phyloP scores from a whole-genome alignment of 2,113 vertebrate genomes.

The Quiscalus mexicanus region DNA sequence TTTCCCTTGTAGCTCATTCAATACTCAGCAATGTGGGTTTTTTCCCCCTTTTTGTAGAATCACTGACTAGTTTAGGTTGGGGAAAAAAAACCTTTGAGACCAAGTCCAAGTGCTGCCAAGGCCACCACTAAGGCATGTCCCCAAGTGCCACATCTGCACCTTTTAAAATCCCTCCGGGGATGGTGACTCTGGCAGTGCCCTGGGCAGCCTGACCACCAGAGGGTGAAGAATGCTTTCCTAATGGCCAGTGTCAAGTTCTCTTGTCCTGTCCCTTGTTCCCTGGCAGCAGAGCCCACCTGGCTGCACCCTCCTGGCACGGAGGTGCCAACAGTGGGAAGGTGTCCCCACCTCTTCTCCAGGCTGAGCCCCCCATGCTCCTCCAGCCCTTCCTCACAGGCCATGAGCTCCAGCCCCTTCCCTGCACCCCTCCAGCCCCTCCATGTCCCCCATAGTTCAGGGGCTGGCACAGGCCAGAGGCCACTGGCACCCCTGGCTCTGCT shows the following conservation, averaged over 20 bases:
- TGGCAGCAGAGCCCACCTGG: background rate
- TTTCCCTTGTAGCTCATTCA: background rate
- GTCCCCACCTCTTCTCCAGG: background rate
- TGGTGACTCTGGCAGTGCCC: background rate
- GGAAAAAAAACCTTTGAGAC: background rate
- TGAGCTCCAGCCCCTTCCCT: background rate
- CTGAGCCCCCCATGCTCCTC: background rate
- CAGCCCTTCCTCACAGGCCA: background rate
- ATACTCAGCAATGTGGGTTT: background rate
- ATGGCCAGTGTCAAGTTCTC: rapidly evolving
- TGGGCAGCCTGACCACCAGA: background rate
- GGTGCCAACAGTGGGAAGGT: rapidly evolving
- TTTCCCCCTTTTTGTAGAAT: background rate
- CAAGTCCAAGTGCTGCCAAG: background rate
- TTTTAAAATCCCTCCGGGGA: background rate
- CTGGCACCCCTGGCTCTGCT: background rate
- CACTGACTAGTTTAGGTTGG: rapidly evolving
- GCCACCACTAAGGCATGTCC: background rate
- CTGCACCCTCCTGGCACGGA: rapidly evolving
- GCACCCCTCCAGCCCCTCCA: background rate
- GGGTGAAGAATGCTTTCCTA: background rate
- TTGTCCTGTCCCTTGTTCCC: background rate
- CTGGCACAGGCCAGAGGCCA: background rate
- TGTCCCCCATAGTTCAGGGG: too few species aligned
- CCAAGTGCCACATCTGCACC: too few species aligned